phyloP scores from a whole-genome alignment of 2,888 invertebrate genomes.

The Tenthredo distinguenda region DNA sequence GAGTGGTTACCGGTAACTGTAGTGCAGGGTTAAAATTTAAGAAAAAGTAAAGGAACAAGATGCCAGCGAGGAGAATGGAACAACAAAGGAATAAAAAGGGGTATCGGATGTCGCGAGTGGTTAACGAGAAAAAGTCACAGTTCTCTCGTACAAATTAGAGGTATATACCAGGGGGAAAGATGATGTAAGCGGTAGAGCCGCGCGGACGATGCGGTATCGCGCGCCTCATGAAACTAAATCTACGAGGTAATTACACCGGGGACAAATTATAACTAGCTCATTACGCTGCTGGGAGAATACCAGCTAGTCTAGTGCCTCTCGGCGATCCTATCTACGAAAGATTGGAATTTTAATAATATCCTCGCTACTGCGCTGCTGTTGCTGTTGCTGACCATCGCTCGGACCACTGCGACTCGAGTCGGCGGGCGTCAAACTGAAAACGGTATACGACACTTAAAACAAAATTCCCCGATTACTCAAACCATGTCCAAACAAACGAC shows the following conservation, averaged over 20 bases:
- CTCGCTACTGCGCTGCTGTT: conserved; percentile 3
- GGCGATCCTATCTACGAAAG: conserved; percentile 41
- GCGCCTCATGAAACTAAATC: conserved; percentile 52
- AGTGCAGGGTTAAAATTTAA: not conserved
- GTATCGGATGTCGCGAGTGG: conserved; percentile 49
- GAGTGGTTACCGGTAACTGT: not conserved
- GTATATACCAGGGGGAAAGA: not conserved
- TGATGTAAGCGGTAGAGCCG: conserved; percentile 37
- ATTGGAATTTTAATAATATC: conserved; percentile 52
- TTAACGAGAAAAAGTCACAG: conserved; percentile 44
- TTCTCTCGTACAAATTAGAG: conserved; percentile 33
- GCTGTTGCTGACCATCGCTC: not conserved
- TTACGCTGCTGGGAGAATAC: conserved; percentile 44
- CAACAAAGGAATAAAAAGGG: conserved; percentile 36
- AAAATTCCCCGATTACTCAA: conserved; percentile 32
- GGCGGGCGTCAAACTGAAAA: conserved; percentile 25
- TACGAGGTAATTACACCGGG: conserved; percentile 53
- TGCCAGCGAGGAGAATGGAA: not conserved
- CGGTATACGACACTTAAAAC: conserved; percentile 30
- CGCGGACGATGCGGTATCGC: conserved; percentile 48
- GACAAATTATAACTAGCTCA: conserved; percentile 56
- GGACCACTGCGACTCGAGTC: not conserved
- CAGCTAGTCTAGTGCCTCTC: not conserved
- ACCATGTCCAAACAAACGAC: not conserved
- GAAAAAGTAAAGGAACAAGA: not conserved